Base-by-base conservation (phyloP, 2,113 vertebrate genomes). In the Gorsachius goisagi region DNA sequence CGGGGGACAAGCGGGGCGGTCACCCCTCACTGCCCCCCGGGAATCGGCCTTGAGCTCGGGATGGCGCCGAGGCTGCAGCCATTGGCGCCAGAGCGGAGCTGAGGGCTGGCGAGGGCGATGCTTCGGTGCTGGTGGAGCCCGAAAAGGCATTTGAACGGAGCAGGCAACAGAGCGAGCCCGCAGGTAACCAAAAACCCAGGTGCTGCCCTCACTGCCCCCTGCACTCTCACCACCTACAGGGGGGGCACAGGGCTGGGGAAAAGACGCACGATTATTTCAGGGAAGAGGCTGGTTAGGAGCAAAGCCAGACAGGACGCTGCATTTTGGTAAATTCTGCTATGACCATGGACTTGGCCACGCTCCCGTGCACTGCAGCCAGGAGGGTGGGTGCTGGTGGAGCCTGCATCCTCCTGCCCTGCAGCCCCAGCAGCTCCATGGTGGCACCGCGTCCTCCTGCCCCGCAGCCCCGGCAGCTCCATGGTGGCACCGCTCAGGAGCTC, bases 21-120 rank as follows among this genome's bases (percentile, higher is more conserved):
- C 45, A 30, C 11, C 39, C 23, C 62, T 24, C 45, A 17, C 19
- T 0, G 0, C 3, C 11, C n/a, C 26, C 27, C 0, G 0, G 52
- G 37, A 45, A 66, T 7, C 0, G 0, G 14, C 41, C 8, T 39
- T 20, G 39, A 30, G 47, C 63, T 62, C 1, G 0, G 39, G 55
- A 11, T 0, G 3, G 35, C 2, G 8, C 12, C 11, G 0, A 30
- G 37, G 33, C 37, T 35, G 35, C 1, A 2, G 27, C 21, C 2
- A 0, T 15, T 0, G 1, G 55, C 4, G 4, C 35, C 9, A 26
- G 37, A 52, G 35, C 2, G 4, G 28, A 39, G 35, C 44, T 12
- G 27, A 32, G 16, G 35, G 10, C 6, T 12, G 39, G 44, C 4
- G 9, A 41, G 32, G 30, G 55, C 12, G 84, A 33, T 4, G 23